These are phyloP conservation scores for Monoplex corrugatus DNA, from an alignment of 2,888 invertebrate species.

Conservation along the genomic window DNA sequence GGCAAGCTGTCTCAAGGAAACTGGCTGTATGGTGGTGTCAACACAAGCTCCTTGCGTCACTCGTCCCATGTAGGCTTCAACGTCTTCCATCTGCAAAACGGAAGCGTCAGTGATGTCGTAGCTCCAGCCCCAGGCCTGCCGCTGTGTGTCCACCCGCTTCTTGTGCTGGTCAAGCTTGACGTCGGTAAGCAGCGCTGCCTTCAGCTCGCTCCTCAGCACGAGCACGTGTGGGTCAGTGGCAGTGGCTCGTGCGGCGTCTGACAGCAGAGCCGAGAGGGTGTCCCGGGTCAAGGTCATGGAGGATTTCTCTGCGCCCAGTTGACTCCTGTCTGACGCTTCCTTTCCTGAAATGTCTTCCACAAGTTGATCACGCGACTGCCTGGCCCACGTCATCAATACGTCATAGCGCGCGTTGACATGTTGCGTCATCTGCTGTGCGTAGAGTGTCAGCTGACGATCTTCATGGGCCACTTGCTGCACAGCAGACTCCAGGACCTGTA, in stretches of 20 bases:
- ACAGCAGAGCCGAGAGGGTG: constrained; percentile 1
- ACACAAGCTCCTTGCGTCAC: neutral
- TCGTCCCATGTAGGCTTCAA: constrained; percentile 27
- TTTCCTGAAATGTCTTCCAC: neutral
- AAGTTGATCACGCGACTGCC: constrained; percentile 27
- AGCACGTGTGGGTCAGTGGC: constrained; percentile 29
- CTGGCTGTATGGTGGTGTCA: neutral
- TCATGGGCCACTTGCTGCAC: neutral
- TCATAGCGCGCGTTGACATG: neutral
- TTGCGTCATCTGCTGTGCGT: constrained; percentile 8
- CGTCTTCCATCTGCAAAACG: constrained; percentile 4
- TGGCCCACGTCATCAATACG: neutral
- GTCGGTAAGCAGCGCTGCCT: constrained; percentile 9
- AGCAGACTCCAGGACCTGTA: constrained; percentile 25
- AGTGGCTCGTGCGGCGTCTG: neutral
- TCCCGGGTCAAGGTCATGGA: neutral
- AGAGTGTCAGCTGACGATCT: neutral
- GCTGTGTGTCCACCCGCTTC: neutral
- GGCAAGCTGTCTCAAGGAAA: constrained; percentile 1
- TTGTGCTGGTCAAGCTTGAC: neutral
- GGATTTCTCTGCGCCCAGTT: neutral
- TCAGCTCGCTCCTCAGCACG: constrained; percentile 6
- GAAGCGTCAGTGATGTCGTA: constrained; percentile 8
- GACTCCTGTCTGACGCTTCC: neutral
- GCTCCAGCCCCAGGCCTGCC: neutral